Percentiles rank a stretch among this genome's conserved stretches.
Conservation (phyloP, 2,888 invertebrate species). For the Drosophila austrosaltans region DNA sequence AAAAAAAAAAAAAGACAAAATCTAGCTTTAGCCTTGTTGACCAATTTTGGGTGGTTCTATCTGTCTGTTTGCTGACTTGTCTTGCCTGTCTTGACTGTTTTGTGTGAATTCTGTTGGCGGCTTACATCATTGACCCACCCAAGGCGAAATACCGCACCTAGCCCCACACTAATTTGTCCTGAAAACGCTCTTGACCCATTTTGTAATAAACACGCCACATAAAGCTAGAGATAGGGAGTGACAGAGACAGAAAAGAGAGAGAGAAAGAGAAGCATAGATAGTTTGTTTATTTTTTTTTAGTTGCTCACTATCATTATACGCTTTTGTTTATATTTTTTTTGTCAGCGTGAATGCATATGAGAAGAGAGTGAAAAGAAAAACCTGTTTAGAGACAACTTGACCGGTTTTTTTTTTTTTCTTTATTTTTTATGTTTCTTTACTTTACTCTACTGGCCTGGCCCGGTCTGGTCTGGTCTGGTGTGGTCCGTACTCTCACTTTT, state of each 20-base stretch:
- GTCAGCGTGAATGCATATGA: constrained; percentile 41
- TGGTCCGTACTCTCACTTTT: constrained; percentile 61
- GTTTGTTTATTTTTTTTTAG: constrained; percentile 19
- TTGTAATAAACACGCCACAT: constrained; percentile 34
- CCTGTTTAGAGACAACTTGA: constrained; percentile 65
- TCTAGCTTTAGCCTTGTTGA: not conserved
- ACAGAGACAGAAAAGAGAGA: no score
- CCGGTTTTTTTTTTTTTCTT: constrained; percentile 37
- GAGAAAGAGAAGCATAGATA: no score
- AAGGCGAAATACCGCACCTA: constrained; percentile 46
- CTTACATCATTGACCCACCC: constrained; percentile 35
- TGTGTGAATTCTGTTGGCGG: constrained; percentile 39
- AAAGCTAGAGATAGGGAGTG: not conserved
- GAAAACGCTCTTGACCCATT: constrained; percentile 68
- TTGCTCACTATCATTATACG: constrained; percentile 49
- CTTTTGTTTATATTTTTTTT: constrained; percentile 49
- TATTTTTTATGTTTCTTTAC: constrained; percentile 27
- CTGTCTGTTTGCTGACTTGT: constrained; percentile 15
- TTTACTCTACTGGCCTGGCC: constrained; percentile 27
- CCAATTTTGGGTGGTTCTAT: constrained; percentile 25
- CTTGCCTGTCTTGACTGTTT: constrained; percentile 8
- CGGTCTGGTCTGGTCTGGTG: constrained; percentile 14
- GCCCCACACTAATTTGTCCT: constrained; percentile 50
- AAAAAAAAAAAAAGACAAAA: constrained; percentile 1
- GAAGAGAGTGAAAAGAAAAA: constrained; percentile 43